A percentile compares a stretch with the other conserved stretches of the same genome.
Evolutionary conservation across 2,888 invertebrate genomes (phyloP).

Genomic region (Hermaeophaga mercurialis): DNA sequence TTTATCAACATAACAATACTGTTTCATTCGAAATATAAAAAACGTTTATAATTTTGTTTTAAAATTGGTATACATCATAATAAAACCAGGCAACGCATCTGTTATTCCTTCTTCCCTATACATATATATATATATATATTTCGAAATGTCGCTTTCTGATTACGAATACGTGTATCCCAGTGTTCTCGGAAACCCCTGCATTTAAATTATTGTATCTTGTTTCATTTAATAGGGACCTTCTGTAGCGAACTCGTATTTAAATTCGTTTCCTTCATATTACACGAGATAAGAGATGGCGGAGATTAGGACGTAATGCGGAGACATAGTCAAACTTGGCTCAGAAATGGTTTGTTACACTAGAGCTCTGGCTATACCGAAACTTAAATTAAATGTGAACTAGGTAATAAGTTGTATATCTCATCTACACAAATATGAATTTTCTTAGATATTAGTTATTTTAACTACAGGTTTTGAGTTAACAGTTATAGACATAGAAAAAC

Average conservation of each 20-base stretch:
- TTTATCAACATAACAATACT: too few relatives aligned
- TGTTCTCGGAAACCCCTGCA: conserved; percentile 22
- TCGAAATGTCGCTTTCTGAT: conserved; percentile 9
- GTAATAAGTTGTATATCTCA: too few relatives aligned
- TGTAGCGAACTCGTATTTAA: conserved; percentile 33
- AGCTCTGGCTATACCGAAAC: too few relatives aligned
- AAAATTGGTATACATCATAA: too few relatives aligned
- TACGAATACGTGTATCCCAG: conserved; percentile 12
- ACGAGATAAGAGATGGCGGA: conserved; percentile 37
- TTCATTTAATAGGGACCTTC: conserved; percentile 26
- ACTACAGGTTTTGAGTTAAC: too few relatives aligned
- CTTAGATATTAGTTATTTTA: too few relatives aligned
- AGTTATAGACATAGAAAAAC: too few relatives aligned
- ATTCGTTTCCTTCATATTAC: conserved; percentile 35
- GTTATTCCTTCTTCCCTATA: not conserved
- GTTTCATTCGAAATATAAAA: not conserved
- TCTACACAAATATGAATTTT: too few relatives aligned
- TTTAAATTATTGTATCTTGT: conserved; percentile 34
- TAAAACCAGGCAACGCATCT: not conserved
- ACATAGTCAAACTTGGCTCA: not conserved
- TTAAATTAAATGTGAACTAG: too few relatives aligned
- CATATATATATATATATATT: conserved; percentile 1
- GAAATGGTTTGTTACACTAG: too few relatives aligned
- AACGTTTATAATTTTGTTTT: too few relatives aligned
- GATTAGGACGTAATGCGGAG: conserved; percentile 26